Percentiles rank a stretch among this genome's conserved stretches.
Evolutionary conservation across 2,888 invertebrate genomes (phyloP).

Genomic region (Drosophila prolongata): DNA sequence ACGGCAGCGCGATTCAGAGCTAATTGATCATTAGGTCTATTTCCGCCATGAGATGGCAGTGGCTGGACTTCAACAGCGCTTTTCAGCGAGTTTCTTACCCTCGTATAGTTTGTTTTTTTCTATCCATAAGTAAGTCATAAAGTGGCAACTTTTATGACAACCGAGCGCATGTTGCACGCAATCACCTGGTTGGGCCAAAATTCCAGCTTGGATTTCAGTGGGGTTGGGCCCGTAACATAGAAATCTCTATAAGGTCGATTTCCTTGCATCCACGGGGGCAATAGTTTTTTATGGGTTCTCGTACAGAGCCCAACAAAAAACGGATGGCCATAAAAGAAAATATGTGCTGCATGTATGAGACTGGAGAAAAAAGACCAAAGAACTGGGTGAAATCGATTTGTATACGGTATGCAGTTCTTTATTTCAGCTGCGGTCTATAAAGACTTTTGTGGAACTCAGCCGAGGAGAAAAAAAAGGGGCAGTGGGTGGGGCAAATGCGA

Average conservation of each 20-base stretch:
- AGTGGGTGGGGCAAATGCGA: conserved; percentile 31
- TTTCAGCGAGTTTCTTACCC: conserved; percentile 12
- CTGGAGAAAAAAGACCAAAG: conserved; percentile 29
- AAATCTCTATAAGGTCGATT: conserved; percentile 19
- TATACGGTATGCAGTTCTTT: conserved; percentile 54
- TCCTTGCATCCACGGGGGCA: conserved; percentile 37
- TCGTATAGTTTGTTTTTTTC: conserved; percentile 15
- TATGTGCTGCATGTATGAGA: conserved; percentile 58
- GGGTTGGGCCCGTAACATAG: conserved; percentile 18
- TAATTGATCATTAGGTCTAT: conserved; percentile 79
- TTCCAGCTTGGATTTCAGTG: conserved; percentile 22
- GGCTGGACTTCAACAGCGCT: conserved; percentile 17
- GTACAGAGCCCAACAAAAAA: conserved; percentile 12
- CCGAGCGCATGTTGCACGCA: conserved; percentile 70
- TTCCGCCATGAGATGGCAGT: conserved; percentile 65
- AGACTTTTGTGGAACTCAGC: conserved; percentile 37
- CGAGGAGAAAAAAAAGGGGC: conserved; percentile 13
- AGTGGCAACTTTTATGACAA: conserved; percentile 74
- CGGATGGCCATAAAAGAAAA: conserved; percentile 69
- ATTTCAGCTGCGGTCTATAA: conserved; percentile 41
- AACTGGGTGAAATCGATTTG: conserved; percentile 74
- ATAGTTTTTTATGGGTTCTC: conserved; percentile 63
- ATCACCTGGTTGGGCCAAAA: conserved; percentile 39
- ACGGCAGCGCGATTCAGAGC: conserved; percentile 61
- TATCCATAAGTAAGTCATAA: conserved; percentile 71